Percentiles rank a stretch among this genome's conserved stretches.
Conservation (phyloP, 2,797 vertebrate species). For the Taenioides sp. region DNA sequence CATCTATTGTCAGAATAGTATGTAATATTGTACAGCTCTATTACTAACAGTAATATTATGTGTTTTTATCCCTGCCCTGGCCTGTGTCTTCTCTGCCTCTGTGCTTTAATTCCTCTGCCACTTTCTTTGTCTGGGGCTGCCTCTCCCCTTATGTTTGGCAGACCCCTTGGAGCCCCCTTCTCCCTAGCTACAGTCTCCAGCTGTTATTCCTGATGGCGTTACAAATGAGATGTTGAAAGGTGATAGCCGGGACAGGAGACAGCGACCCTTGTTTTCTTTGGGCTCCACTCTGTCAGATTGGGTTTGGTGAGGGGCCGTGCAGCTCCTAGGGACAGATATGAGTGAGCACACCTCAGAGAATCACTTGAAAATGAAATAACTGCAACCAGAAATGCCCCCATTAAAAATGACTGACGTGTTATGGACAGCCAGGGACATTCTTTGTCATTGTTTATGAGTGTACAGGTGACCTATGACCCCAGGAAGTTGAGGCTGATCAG, state of each 20-base stretch:
- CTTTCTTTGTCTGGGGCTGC: constrained; percentile 48
- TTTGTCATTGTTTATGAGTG: constrained; percentile 42
- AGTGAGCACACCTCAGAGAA: constrained; percentile 41
- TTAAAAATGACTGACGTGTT: constrained; percentile 57
- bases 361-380: constrained; percentile 31
- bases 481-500: constrained; percentile 54
- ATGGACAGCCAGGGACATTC: constrained; percentile 30
- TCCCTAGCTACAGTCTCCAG: constrained; percentile 61
- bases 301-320: constrained; percentile 26
- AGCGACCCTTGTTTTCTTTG: constrained; percentile 76
- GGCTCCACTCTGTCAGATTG: constrained; percentile 72
- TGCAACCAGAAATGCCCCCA: constrained; percentile 26
- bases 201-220: constrained; percentile 79
- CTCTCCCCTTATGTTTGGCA: constrained; percentile 40
- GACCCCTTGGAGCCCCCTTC: constrained; percentile 24
- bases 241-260: constrained; percentile 72
- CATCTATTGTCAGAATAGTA: background rate
- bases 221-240: constrained; percentile 84
- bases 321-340: constrained; percentile 60
- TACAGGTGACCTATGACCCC: constrained; percentile 48
- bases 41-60: background rate
- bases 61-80: background rate
- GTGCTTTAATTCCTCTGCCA: constrained; percentile 52
- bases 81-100: constrained; percentile 34
- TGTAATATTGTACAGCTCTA: constrained; percentile 1